phyloP scores from a whole-genome alignment of 92 coral and sea anemone species.

The Bergia sp. region DNA sequence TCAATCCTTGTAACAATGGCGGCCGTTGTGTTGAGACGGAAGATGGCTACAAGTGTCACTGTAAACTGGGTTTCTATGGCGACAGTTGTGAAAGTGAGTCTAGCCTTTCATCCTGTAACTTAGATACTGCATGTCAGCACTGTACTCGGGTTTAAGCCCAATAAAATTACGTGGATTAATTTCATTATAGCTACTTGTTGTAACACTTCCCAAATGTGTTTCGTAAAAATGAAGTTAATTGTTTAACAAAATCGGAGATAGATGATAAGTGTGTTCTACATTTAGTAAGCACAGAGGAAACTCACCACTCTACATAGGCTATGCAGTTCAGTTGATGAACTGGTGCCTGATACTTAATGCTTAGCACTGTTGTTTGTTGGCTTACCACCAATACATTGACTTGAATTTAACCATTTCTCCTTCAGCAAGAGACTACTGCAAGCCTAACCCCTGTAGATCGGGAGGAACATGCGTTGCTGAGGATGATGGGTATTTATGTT shows the following conservation, averaged over 20 bases:
- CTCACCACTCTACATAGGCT: not conserved
- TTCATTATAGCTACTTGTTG: not conserved
- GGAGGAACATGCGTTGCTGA: conserved; percentile 80
- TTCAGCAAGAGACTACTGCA: conserved; percentile 80
- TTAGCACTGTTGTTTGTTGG: not conserved
- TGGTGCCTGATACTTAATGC: not conserved
- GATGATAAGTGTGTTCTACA: not conserved
- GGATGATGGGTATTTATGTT: conserved; percentile 76
- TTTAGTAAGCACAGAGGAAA: too few species aligned
- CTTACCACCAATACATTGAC: not conserved
- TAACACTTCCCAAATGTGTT: too few species aligned
- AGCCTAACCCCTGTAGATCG: conserved; percentile 92
- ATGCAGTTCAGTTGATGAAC: not conserved
- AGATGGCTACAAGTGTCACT: conserved; percentile 88
- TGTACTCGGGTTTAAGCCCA: not conserved
- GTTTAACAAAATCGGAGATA: not conserved
- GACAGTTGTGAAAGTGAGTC: conserved; percentile 82
- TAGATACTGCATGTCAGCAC: too few species aligned
- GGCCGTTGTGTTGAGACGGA: conserved; percentile 84
- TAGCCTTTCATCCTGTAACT: not conserved
- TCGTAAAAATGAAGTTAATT: too few species aligned
- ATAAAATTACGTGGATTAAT: too few species aligned
- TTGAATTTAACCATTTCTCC: not conserved
- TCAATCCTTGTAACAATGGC: conserved; percentile 81
- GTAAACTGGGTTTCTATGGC: conserved; percentile 79